Evolutionary conservation across 1,140 invertebrate genomes (phyloP).

Genomic region (Drosophila pandora): DNA sequence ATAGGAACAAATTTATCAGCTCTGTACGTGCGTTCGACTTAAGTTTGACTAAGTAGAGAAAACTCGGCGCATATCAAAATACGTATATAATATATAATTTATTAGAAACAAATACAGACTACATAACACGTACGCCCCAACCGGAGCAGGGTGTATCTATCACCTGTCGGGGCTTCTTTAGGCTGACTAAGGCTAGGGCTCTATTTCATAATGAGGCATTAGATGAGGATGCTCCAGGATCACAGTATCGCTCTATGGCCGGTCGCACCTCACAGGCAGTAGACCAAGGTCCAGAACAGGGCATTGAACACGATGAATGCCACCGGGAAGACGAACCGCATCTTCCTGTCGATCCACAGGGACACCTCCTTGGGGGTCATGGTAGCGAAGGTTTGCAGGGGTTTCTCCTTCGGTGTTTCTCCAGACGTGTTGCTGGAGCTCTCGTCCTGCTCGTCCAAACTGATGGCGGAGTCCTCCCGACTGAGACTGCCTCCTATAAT

Average conservation of each 20-base stretch:
- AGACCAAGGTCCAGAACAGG: constrained; percentile 92
- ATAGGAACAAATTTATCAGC: constrained; percentile 77
- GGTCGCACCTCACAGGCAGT: constrained; percentile 58
- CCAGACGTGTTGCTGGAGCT: constrained; percentile 38
- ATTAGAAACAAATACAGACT: constrained; percentile 50
- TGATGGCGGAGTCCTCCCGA: constrained; percentile 55
- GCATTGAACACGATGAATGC: constrained; percentile 92
- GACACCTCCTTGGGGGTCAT: constrained; percentile 95
- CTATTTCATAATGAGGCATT: constrained; percentile 28
- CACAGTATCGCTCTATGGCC: constrained; percentile 33
- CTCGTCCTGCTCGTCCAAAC: constrained; percentile 56
- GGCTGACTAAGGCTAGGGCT: constrained; percentile 15
- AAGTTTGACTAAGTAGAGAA: constrained; percentile 11
- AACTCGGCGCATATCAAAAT: constrained; percentile 8
- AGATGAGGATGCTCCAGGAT: constrained; percentile 45
- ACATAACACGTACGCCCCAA: constrained; percentile 20
- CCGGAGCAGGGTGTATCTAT: constrained; percentile 3
- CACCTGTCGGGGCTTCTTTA: constrained; percentile 23
- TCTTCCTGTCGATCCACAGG: constrained; percentile 91
- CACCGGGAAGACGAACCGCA: constrained; percentile 91
- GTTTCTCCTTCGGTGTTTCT: constrained; percentile 41
- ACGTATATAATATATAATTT: constrained; percentile 41
- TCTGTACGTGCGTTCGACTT: constrained; percentile 64
- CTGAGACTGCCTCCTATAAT: constrained; percentile 53
- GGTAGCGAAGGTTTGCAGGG: constrained; percentile 85